These are phyloP conservation scores for Triplophysa tibetana DNA, from an alignment of 2,113 vertebrate genomes.

Conservation along the genomic window DNA sequence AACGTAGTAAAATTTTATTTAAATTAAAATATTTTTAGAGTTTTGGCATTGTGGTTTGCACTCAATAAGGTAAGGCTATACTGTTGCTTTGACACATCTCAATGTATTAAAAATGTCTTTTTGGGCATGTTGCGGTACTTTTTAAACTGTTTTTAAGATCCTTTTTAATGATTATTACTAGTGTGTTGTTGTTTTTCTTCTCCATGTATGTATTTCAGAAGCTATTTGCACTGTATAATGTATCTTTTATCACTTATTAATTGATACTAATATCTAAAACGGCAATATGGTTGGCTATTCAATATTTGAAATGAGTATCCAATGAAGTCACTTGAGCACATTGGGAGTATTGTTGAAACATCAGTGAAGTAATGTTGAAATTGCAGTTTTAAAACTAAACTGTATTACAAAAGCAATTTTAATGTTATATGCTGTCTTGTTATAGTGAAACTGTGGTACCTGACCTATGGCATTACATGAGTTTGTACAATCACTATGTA, in stretches of 20 bases:
- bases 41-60: background rate
- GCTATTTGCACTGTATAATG: conserved; percentile 10
- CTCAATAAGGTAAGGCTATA: background rate
- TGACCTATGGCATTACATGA: conserved; percentile 17
- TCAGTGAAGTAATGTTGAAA: background rate
- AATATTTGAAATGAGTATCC: background rate
- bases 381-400: background rate
- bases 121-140: conserved; percentile 19
- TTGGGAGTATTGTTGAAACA: background rate
- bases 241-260: background rate
- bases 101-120: conserved; percentile 17
- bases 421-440: background rate
- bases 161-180: background rate
- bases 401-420: background rate
- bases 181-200: background rate
- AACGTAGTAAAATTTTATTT: background rate
- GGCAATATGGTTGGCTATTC: background rate
- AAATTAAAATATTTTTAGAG: conserved; percentile 12
- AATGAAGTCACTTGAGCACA: background rate
- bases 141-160: background rate
- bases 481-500: background rate
- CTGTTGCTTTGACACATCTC: background rate
- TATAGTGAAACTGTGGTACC: background rate
- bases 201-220: background rate
- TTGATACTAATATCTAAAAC: background rate